Base-by-base conservation (phyloP, 2,888 invertebrate genomes). In the Uloborus plumipes region DNA sequence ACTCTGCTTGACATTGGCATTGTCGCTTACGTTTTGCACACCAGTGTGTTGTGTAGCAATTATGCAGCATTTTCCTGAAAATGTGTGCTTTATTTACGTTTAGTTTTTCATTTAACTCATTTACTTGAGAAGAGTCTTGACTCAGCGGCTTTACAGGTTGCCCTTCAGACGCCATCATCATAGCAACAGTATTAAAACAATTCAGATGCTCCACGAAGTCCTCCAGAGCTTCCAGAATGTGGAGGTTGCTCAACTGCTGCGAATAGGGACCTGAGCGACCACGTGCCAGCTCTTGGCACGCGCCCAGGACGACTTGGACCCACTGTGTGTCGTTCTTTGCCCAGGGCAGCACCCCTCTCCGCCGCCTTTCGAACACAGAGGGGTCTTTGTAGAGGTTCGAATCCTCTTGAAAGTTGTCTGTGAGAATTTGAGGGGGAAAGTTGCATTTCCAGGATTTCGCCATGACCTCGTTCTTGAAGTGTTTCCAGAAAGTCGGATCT, bases 141-240 rank as follows among this genome's bases (percentile, higher is more conserved):
- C 81, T 71, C 16, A 75, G 50, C 7, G 64, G 20, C n/a, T 69
- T 62, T 20, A 79, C 73, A 16, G 18, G 14, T 16, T 59, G 18
- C 3, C 71, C 75, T 51, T 59, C 70, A 7, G 75, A 58, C 2
- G 62, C 59, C 81, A 81, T 75, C 4, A 51, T 47, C 7, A 31
- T 18, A 15, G 81, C 81, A 11, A 81, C 81, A 1, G 20, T 18
- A 20, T 71, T n/a, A 65, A 81, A 81, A 49, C 58, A 81, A 20
- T 75, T 70, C n/a, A 81, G 51, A 65, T 81, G 81, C 16, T 81
- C 74, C 18, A 81, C 59, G 47, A 58, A 81, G 16, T 81, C 81
- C 18, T 66, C 51, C 14, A 81, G 70, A 0, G 81, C 61, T n/a
- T 81, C 81, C 15, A 81, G 22, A 31, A 81, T 74, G 39, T 71